Percentiles rank a stretch among this genome's conserved stretches.
phyloP scores from a whole-genome alignment of 2,797 vertebrate species.

The Champsocephalus gunnari region DNA sequence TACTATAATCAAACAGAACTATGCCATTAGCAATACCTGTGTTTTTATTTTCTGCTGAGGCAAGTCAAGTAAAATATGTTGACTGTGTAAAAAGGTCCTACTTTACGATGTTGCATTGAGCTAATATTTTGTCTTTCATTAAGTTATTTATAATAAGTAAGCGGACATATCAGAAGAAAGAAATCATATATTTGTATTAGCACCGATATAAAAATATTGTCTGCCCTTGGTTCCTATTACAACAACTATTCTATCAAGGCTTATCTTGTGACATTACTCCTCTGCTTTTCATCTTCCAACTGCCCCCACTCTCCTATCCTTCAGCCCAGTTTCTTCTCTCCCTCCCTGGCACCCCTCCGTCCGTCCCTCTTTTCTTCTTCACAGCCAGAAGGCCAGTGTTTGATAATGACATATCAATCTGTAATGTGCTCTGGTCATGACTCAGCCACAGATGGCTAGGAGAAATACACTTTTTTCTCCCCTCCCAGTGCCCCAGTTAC shows the following conservation, averaged over 20 bases:
- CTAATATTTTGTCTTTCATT: not conserved
- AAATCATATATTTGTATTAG: slow-evolving; percentile 1
- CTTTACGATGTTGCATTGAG: not conserved
- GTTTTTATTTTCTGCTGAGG: not conserved
- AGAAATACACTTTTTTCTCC: slow-evolving; percentile 60
- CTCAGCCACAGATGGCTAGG: slow-evolving; percentile 78
- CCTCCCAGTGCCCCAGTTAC: slow-evolving; percentile 73
- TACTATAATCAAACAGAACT: not conserved
- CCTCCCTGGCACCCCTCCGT: slow-evolving; percentile 41
- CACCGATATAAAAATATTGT: not conserved
- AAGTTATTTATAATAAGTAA: too few species aligned
- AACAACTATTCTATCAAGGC: slow-evolving; percentile 9
- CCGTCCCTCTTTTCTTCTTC: slow-evolving; percentile 39
- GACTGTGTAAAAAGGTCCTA: not conserved
- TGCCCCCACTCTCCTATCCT: slow-evolving; percentile 19
- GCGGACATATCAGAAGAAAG: not conserved
- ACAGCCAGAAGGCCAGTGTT: slow-evolving; percentile 72
- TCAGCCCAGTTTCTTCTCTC: slow-evolving; percentile 56
- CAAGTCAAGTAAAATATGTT: not conserved
- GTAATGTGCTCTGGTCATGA: slow-evolving; percentile 78
- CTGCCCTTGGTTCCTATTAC: not conserved
- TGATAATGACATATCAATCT: slow-evolving; percentile 81
- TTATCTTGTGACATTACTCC: not conserved
- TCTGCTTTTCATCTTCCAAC: slow-evolving; percentile 38
- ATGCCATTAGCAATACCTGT: not conserved